Base-by-base conservation (phyloP, 2,797 vertebrate species). In the Tangara arthus region DNA sequence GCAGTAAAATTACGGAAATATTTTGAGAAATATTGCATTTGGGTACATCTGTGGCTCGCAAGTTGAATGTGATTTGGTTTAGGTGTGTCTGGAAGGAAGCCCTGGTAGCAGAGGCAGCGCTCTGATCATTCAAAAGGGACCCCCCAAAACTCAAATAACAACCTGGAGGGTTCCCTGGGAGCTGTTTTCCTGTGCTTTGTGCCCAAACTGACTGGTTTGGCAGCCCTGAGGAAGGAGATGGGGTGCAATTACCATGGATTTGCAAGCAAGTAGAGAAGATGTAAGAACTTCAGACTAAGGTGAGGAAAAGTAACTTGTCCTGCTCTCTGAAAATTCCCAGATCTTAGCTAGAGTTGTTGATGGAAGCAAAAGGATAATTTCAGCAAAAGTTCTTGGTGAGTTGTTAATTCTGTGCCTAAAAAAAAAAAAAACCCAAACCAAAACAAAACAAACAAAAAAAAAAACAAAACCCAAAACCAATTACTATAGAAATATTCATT, bases 71-170 rank as follows among this genome's bases (percentile, higher is more conserved):
- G 18, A 34, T 69, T 82, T 42, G 35, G 2, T 39, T 73, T 28
- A 30, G 28, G 24, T 21, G 34, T 7, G 16, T 26, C 53, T n/a
- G 68, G 68, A 56, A 73, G 30, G 39, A 75, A 88, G 59, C 23
- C 2, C 46, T 0, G 4, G 27, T 12, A 64, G 30, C 32, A 60
- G 52, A 37, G 39, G n/a, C 59, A 80, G 49, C 32, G 28, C 0
- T 0, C 6, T 9, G 24, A 15, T n/a, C 6, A 3, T 49, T 78
- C 3, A 8, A 42, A 72, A 66, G 17, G 35, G 34, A 2, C 0
- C 18, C 13, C 6, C 14, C 34, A 47, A 3, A 37, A 35, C 12
- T 23, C 66, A 30, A 22, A 26, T 20, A 3, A 7, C 15, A n/a
- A n/a, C 35, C 30, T 26, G n/a, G 34, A 46, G 21, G 20, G 14